Conservation (phyloP, 1,140 invertebrate species). For the Cataglyphis hispanica region DNA sequence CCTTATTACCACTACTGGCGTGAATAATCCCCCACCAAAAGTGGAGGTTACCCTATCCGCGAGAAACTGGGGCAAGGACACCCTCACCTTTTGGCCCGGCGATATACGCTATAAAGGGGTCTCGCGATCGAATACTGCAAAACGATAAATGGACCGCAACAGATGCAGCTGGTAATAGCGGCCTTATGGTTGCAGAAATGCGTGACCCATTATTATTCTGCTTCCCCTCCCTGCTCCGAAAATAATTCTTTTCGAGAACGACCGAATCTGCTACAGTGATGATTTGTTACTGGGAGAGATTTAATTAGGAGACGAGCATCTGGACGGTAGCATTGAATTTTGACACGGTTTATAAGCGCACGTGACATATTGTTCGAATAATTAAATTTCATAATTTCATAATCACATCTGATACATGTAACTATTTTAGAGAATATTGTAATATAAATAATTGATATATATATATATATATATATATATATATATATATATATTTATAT, state of each 20-base stretch:
- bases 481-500: too few relatives aligned
- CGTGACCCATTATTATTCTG: neutral
- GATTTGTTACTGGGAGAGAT: slow-evolving; percentile 24
- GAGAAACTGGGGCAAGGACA: slow-evolving; percentile 81
- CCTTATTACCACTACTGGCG: slow-evolving; percentile 58
- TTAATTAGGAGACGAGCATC: slow-evolving; percentile 25
- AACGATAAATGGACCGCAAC: slow-evolving; percentile 75
- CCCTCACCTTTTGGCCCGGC: slow-evolving; percentile 56
- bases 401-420: neutral
- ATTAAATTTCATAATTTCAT: neutral
- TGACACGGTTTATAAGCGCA: neutral
- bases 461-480: too few relatives aligned
- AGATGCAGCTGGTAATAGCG: slow-evolving; percentile 72
- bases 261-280: slow-evolving; percentile 6
- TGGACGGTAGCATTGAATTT: neutral
- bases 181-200: slow-evolving; percentile 19
- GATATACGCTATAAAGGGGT: slow-evolving; percentile 56
- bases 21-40: slow-evolving; percentile 49
- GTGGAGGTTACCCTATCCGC: neutral
- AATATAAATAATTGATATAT: too few relatives aligned
- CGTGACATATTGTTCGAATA: neutral
- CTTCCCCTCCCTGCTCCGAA: neutral
- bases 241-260: slow-evolving; percentile 18
- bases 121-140: slow-evolving; percentile 48
- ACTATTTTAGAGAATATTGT: neutral